Evolutionary conservation across 2,113 vertebrate species (phyloP), one percentile per base, ranked within the genome.

Genomic region (Thunnus thynnus): DNA sequence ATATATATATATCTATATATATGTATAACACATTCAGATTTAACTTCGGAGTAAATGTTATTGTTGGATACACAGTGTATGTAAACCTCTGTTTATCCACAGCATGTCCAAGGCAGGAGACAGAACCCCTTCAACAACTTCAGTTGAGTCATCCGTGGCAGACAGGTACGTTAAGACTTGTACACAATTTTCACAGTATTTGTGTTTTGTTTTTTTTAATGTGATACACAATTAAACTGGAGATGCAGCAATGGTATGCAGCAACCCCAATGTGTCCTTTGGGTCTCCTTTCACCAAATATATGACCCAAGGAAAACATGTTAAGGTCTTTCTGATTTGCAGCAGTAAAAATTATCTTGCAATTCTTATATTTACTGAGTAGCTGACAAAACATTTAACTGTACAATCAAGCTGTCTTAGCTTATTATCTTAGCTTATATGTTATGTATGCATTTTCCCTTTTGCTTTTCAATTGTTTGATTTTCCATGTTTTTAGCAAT

Each of bases 51-150:
- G 20, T 75, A 6, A 27, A 13, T 27, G 50, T 57, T 50, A 16
- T 8, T 4, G 17, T 7, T 32, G 51, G 48, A 51, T 47, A 32
- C 22, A n/a, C 32, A 46, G 16, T 32, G 18, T 68, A 1, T 69
- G 13, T 1, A 41, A 41, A 41, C 36, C 17, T 64, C 6, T 67
- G 1, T 76, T 69, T 32, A 2, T 81, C 13, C 5, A 48, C 75
- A 93, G 90, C 51, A 94, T 94, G 93, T 83, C 91, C 46, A 88
- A 74, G 32, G 65, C 76, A 72, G 63, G 25, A 75, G 89, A 86
- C 17, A 72, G 88, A 64, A 82, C 80, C 0, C 3, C 83, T 0
- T 92, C 93, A 0, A 84, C 86, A 2, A 72, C 81, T 0, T 93
- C 92, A 16, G 55, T 32, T 0, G 69, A 86, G 3, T 94, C 93